phyloP scores from a whole-genome alignment of 92 coral and sea anemone genomes.

The Porites divaricata region DNA sequence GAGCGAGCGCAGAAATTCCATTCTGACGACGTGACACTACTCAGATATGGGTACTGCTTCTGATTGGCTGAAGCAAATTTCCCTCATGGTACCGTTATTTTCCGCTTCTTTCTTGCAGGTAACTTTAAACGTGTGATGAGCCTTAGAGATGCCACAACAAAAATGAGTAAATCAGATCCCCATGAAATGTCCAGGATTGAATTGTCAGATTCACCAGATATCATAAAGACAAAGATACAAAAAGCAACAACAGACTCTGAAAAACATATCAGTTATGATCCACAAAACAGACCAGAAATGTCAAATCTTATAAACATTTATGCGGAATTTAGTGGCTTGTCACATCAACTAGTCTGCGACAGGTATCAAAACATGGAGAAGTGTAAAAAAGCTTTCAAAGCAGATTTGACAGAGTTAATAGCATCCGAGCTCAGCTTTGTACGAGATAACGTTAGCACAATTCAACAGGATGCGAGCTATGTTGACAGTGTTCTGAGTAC shows the following conservation, averaged over 20 bases:
- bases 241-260: slow-evolving; percentile 83
- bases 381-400: slow-evolving; percentile 66
- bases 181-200: slow-evolving; percentile 69
- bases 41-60: no score
- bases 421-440: slow-evolving; percentile 51
- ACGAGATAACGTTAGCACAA: slow-evolving; percentile 34
- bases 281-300: slow-evolving; percentile 74
- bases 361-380: slow-evolving; percentile 63
- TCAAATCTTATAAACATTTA: slow-evolving; percentile 77
- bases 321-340: slow-evolving; percentile 61
- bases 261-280: slow-evolving; percentile 71
- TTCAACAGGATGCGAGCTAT: slow-evolving; percentile 53
- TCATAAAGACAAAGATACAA: slow-evolving; percentile 65
- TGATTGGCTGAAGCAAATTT: no score
- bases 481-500: slow-evolving; percentile 50
- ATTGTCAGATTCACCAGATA: slow-evolving; percentile 69
- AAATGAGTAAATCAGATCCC: slow-evolving; percentile 89
- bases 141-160: slow-evolving; percentile 71
- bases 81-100: not conserved
- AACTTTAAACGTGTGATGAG: slow-evolving; percentile 80
- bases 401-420: slow-evolving; percentile 70
- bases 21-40: no score
- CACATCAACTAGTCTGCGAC: slow-evolving; percentile 53
- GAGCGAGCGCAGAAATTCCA: no score
- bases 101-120: slow-evolving; percentile 29